phyloP scores from a whole-genome alignment of 1,140 invertebrate genomes.

The Pectinophora gossypiella region DNA sequence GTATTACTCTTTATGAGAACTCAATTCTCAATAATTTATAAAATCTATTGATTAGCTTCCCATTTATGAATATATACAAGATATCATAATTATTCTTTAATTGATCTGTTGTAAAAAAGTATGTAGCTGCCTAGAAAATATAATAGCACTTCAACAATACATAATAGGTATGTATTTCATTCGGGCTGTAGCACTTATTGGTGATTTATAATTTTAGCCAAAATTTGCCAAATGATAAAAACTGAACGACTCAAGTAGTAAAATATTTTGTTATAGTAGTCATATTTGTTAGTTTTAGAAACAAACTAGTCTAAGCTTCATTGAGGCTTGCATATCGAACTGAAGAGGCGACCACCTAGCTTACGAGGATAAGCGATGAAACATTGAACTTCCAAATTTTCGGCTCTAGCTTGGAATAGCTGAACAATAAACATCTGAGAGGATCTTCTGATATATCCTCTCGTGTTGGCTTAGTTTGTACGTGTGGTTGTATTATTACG shows the following conservation, averaged over 20 bases:
- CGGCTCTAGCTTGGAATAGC: neutral
- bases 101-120: too few species aligned
- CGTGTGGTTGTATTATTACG: slow-evolving; percentile 1
- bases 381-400: neutral
- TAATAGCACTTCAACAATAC: too few species aligned
- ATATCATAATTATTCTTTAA: too few species aligned
- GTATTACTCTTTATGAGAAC: slow-evolving; percentile 48
- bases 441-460: neutral
- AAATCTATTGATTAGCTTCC: too few species aligned
- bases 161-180: too few species aligned
- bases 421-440: neutral
- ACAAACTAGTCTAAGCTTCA: slow-evolving; percentile 33
- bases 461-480: slow-evolving; percentile 2
- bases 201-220: slow-evolving; percentile 59
- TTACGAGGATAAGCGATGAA: neutral
- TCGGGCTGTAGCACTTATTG: slow-evolving; percentile 17
- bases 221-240: slow-evolving; percentile 60
- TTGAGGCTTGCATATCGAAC: slow-evolving; percentile 27
- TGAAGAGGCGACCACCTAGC: neutral
- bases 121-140: too few species aligned
- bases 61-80: too few species aligned
- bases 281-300: slow-evolving; percentile 28
- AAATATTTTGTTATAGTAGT: slow-evolving; percentile 27
- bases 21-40: slow-evolving; percentile 43
- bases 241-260: slow-evolving; percentile 25